Evolutionary conservation across 2,113 vertebrate genomes (phyloP), one percentile per base, ranked within the genome.

Genomic region (Machaerirhynchus nigripectus): DNA sequence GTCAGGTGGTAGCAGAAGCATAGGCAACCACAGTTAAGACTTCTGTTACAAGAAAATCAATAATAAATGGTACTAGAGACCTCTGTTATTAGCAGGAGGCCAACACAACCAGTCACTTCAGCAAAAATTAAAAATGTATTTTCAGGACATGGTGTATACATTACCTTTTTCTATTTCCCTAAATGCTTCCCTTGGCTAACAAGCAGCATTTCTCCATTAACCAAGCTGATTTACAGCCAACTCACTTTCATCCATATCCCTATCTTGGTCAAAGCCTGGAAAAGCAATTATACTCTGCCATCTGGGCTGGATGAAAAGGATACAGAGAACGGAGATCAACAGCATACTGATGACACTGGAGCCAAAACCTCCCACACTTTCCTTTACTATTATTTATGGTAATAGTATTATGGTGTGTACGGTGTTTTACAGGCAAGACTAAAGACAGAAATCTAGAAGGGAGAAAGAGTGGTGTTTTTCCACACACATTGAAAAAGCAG

Each of bases 361-460:
- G 95, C 95, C 95, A 96, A 97, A 96, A 95, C 90, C 93, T 94
- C 95, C 92, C 96, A 96, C 95, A 89, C 69, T 96, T 94, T 84
- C 93, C 93, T 90, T 80, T 86, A 84, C 90, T 96, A 71, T 96
- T 97, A 97, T 97, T 97, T 96, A 97, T 86, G 92, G 91, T 95
- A 94, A 95, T 84, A 91, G 87, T 59, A 85, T 95, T 95, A 93
- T 57, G 84, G 93, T 76, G 75, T 74, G 56, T 80, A 96, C 17
- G 6, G 92, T 53, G 71, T 83, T 94, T 92, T 94, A 96, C 71
- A 81, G 79, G 95, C 79, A 95, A 84, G 75, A 88, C 84, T 93
- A 63, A 94, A 83, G 67, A 83, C 84, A 90, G 75, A 91, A 85
- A 59, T 93, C 59, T 86, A 96, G 67, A 89, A 91, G 35, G 59